Base-by-base conservation (phyloP, 2,797 vertebrate genomes). In the Diglossa cyanea region DNA sequence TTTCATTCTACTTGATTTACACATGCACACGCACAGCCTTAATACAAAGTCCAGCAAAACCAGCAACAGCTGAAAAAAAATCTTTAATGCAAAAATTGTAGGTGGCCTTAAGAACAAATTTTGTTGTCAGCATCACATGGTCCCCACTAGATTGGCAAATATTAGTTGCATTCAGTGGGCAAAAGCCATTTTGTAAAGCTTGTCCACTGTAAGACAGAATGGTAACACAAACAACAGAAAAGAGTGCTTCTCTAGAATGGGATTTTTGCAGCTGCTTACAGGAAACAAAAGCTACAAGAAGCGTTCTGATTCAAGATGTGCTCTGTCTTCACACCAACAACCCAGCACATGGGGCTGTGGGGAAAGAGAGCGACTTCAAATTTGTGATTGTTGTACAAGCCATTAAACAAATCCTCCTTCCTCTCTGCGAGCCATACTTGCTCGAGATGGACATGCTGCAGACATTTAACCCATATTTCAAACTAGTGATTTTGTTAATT, bases 291-390 rank as follows among this genome's bases (percentile, higher is more conserved):
- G 30, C 11, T 81, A 42, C 4, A 6, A 78, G 42, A 78, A 14
- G 20, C 7, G 4, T 51, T 83, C 44, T 81, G 23, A 65, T 26
- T 54, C 35, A 80, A 61, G 26, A 60, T 0, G 1, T 55, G 19
- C 28, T 85, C 30, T 18, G 23, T 30, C 28, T 86, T 74, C 71
- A 71, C 40, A 50, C 3, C 39, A 57, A 40, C 8, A 79, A 26
- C 28, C 42, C n/a, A 47, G 63, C 7, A 37, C 3, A 4, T 6
- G 7, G 8, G 6, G 12, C 9, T 45, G 35, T 2, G 2, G 39
- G 48, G 60, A 83, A 86, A 79, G 31, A 62, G 24, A 74, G 15
- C 0, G 0, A 45, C 54, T 63, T 67, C 33, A 51, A 74, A 87
- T 60, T 40, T 7, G 7, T 44, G n/a, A 44, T 7, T 26, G 13